phyloP scores from a whole-genome alignment of 2,888 invertebrate genomes.

The Eristalis tenax region DNA sequence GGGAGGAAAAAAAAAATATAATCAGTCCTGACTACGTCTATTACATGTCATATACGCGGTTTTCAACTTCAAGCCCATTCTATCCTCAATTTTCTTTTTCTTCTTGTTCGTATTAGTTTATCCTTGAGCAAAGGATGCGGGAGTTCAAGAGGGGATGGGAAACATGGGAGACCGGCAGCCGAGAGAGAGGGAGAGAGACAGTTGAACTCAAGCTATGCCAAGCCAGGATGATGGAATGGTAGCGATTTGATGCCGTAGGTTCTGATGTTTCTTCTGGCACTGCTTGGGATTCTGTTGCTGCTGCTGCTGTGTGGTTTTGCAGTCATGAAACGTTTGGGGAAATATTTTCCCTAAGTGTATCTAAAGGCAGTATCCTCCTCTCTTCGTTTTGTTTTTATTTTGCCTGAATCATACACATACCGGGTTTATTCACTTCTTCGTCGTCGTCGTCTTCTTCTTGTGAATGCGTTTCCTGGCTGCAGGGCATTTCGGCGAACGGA shows the following conservation, averaged over 20 bases:
- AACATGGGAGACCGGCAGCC: no score
- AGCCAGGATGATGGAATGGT: slow-evolving; percentile 50
- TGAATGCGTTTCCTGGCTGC: slow-evolving; percentile 68
- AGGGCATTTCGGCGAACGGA: slow-evolving; percentile 58
- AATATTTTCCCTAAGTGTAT: slow-evolving; percentile 68
- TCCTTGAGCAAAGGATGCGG: slow-evolving; percentile 42
- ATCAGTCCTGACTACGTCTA: slow-evolving; percentile 65
- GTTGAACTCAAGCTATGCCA: slow-evolving; percentile 53
- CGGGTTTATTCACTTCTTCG: not conserved
- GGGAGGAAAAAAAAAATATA: slow-evolving; percentile 23
- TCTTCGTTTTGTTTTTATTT: slow-evolving; percentile 38
- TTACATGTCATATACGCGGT: slow-evolving; percentile 68
- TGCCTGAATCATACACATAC: not conserved
- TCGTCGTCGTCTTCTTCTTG: slow-evolving; percentile 17
- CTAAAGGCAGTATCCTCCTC: slow-evolving; percentile 44
- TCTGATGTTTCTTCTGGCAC: slow-evolving; percentile 40
- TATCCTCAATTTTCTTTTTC: slow-evolving; percentile 12
- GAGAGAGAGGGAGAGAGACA: slow-evolving; percentile 3
- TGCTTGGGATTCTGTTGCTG: slow-evolving; percentile 28
- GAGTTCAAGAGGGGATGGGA: not conserved
- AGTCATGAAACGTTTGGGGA: slow-evolving; percentile 52
- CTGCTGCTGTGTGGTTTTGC: slow-evolving; percentile 62
- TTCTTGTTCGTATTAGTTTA: slow-evolving; percentile 35
- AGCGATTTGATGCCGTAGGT: slow-evolving; percentile 52
- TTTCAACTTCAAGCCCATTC: slow-evolving; percentile 55